Evolutionary conservation across 2,113 vertebrate species (phyloP), one percentile per base, ranked within the genome.

Genomic region (Scolopax mira): DNA sequence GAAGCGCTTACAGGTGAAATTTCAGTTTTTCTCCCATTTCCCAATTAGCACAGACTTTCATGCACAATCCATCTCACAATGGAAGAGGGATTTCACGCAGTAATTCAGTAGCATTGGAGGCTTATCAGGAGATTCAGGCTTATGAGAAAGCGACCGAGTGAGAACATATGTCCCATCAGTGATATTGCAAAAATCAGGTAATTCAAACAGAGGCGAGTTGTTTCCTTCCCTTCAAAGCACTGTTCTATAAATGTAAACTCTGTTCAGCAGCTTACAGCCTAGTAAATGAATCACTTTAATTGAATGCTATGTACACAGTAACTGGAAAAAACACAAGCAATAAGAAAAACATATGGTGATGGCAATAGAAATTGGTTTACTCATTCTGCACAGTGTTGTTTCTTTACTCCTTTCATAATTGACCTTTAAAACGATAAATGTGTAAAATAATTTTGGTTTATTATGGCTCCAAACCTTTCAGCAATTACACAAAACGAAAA

Each of bases 401-500:
- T 94, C 97, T 98, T 98, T 98, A 95, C 97, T 98, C 98, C 98
- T 98, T 98, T 98, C 97, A 98, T 99, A 99, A 99, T 99, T 99
- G 99, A 99, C 99, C 99, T 99, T 98, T 98, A 98, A 98, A 98
- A 98, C 94, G 97, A 97, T 97, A 98, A 99, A 99, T 97, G 98
- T 98, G 99, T 98, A 98, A 98, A 99, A 99, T 99, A 98, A 99
- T 99, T 98, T 98, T 97, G 97, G 82, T 98, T 99, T 99, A 99
- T 99, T 99, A 99, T 97, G 97, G 98, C 97, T 98, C 97, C 98
- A 98, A 99, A 99, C 98, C 98, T 98, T 98, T 98, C 98, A 96
- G 98, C 99, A 99, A 99, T 99, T 99, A 99, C 98, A 97, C 97
- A 97, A 99, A 99, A 99, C 99, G 98, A 99, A 98, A 98, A 98